These are phyloP conservation scores for Drosophila littoralis DNA, from an alignment of 1,140 invertebrate species.

Conservation along the genomic window DNA sequence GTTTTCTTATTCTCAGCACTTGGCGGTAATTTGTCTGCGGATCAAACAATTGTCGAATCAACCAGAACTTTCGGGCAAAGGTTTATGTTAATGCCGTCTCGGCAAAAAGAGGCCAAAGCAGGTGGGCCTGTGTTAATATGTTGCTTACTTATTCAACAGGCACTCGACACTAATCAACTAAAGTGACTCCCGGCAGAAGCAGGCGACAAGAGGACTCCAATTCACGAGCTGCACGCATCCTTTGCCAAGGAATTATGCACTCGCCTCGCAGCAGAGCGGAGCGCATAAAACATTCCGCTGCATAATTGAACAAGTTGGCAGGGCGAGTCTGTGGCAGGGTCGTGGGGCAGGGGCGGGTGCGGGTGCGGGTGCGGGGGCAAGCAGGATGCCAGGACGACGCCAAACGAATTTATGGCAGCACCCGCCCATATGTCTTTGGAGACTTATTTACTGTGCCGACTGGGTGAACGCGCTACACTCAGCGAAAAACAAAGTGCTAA, in stretches of 20 bases:
- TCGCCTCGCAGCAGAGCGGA: constrained; percentile 20
- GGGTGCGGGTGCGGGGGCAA: background rate
- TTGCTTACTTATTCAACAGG: constrained; percentile 68
- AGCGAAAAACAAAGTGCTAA: background rate
- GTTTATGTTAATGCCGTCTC: constrained; percentile 59
- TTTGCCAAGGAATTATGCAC: constrained; percentile 66
- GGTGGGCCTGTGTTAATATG: constrained; percentile 55
- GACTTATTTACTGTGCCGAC: constrained; percentile 65
- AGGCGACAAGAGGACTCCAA: constrained; percentile 5
- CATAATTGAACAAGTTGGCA: constrained; percentile 73
- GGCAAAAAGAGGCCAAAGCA: constrained; percentile 15
- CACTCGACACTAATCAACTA: constrained; percentile 77
- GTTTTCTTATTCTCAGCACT: constrained; percentile 5
- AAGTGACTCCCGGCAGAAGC: constrained; percentile 55
- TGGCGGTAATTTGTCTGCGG: constrained; percentile 63
- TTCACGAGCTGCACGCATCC: constrained; percentile 37
- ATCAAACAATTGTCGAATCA: constrained; percentile 64
- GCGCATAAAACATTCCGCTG: constrained; percentile 76
- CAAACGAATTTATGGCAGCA: constrained; percentile 73
- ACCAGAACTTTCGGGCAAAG: constrained; percentile 24
- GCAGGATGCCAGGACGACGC: constrained; percentile 35
- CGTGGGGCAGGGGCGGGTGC: background rate
- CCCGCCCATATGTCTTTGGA: constrained; percentile 74
- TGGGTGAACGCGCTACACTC: constrained; percentile 10
- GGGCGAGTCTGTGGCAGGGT: background rate